Conservation (phyloP, 2,797 vertebrate genomes). For the Pangasius larnaudii region DNA sequence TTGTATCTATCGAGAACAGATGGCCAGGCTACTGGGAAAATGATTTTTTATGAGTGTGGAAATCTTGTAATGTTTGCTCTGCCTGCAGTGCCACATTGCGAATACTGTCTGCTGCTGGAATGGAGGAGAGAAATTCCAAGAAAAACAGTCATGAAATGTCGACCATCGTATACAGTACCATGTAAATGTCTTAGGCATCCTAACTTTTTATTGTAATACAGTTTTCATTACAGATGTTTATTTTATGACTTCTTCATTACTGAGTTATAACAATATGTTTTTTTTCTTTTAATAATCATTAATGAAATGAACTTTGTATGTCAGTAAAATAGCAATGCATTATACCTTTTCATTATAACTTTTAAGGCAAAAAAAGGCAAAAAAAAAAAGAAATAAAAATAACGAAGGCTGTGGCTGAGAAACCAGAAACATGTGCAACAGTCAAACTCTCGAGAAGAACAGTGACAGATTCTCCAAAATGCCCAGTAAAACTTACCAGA, state of each 20-base stretch:
- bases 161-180: background rate
- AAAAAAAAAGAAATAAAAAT: too few relatives aligned
- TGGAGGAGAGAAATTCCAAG: background rate
- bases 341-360: too few relatives aligned
- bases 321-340: background rate
- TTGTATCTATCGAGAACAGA: conserved; percentile 33
- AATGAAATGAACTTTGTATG: background rate
- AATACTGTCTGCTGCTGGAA: background rate
- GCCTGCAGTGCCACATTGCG: conserved; percentile 1
- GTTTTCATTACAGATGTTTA: background rate
- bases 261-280: too few relatives aligned
- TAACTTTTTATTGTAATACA: background rate
- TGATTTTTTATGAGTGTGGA: conserved; percentile 20
- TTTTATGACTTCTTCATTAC: background rate
- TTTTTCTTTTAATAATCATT: background rate
- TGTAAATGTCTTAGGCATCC: too few relatives aligned
- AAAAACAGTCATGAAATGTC: background rate
- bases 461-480: background rate
- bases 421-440: background rate
- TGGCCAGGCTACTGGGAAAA: conserved; percentile 19
- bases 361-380: background rate
- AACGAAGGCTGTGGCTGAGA: too few relatives aligned
- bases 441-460: background rate
- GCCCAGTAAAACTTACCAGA: background rate
- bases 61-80: conserved; percentile 30